These are phyloP conservation scores for Temnopleurus reevesii DNA, from an alignment of 53 echinoderm and acorn worm species.

Conservation along the genomic window DNA sequence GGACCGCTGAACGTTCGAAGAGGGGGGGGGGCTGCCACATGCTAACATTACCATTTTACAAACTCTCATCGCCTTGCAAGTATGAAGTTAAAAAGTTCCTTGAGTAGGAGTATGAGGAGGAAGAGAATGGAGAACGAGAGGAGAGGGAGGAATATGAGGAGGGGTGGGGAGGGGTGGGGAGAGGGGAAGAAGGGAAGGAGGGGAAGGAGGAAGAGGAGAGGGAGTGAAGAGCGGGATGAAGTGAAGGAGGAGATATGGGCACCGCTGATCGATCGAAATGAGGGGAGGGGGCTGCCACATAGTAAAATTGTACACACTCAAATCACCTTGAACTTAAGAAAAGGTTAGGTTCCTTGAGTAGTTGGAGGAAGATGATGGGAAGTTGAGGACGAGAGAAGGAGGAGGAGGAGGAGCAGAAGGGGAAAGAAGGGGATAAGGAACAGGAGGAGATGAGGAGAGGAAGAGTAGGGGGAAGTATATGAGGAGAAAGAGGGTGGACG, in stretches of 20 bases:
- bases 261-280: no score
- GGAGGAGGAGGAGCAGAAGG: background rate
- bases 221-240: background rate
- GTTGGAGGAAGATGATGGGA: background rate
- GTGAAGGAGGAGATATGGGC: no score
- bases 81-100: no score
- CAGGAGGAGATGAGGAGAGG: no score
- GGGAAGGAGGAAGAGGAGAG: background rate
- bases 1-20: no score
- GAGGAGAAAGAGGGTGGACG: background rate
- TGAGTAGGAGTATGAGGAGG: background rate
- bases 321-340: no score
- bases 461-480: background rate
- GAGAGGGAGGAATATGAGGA: background rate
- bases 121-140: background rate
- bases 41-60: no score
- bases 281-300: no score
- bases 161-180: background rate
- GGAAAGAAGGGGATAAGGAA: background rate
- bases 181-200: background rate
- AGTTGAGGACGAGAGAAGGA: background rate
- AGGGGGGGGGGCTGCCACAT: no score
- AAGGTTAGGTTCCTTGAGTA: no score
- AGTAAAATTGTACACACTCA: no score
- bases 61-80: no score